Evolutionary conservation across 2,113 vertebrate genomes (phyloP).

Genomic region (Sapajus apella): DNA sequence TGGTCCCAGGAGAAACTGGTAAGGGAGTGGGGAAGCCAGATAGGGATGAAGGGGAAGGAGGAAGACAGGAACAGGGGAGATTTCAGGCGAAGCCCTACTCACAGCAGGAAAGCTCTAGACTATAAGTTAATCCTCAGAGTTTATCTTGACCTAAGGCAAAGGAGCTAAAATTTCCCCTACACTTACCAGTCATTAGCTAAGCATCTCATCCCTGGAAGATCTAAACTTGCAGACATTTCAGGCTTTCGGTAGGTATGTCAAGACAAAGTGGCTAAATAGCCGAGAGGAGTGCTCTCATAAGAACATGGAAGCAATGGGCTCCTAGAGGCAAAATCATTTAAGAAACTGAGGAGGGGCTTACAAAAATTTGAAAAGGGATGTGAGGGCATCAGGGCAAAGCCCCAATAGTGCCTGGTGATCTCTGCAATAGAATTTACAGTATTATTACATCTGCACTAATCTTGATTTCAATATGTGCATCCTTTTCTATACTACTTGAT

Average conservation of each 20-base stretch:
- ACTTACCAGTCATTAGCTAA: background rate
- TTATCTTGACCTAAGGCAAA: background rate
- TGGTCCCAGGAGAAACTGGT: background rate
- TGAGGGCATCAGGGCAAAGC: background rate
- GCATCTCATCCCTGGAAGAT: background rate
- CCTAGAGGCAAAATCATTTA: background rate
- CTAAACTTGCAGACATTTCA: background rate
- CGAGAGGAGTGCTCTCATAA: background rate
- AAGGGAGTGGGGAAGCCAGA: background rate
- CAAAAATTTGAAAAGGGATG: background rate
- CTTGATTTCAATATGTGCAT: background rate
- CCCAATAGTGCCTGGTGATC: background rate
- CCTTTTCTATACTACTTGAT: background rate
- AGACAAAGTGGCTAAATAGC: background rate
- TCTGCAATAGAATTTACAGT: background rate
- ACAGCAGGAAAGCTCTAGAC: background rate
- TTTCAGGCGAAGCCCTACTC: background rate
- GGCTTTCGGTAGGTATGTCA: background rate
- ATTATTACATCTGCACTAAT: background rate
- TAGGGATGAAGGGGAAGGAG: background rate
- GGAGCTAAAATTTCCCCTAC: background rate
- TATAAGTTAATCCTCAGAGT: background rate
- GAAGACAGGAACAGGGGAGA: background rate
- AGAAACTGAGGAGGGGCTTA: background rate
- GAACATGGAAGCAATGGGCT: background rate